These are phyloP conservation scores for Leucoma salicis DNA, from an alignment of 2,888 invertebrate genomes.

Conservation along the genomic window DNA sequence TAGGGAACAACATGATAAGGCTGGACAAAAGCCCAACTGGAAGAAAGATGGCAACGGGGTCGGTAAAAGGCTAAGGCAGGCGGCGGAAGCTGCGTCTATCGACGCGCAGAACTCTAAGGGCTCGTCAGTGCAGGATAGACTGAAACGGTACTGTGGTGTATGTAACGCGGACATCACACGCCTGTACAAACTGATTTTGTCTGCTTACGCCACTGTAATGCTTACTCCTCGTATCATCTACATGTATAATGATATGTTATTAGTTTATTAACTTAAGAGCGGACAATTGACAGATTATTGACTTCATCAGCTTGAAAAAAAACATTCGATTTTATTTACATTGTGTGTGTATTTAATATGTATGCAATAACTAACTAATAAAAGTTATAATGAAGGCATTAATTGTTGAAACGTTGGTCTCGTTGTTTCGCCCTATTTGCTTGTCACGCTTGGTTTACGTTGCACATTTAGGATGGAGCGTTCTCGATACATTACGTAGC, in stretches of 20 bases:
- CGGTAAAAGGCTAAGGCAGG: constrained; percentile 61
- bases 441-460: constrained; percentile 58
- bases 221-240: constrained; percentile 19
- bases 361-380: background rate
- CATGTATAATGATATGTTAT: background rate
- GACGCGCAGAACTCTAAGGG: constrained; percentile 46
- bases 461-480: constrained; percentile 40
- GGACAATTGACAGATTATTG: background rate
- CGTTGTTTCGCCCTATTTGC: constrained; percentile 66
- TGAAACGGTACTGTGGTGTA: constrained; percentile 65
- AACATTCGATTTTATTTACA: no score
- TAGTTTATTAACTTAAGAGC: background rate
- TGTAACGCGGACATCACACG: constrained; percentile 20
- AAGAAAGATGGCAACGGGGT: constrained; percentile 63
- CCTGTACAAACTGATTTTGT: constrained; percentile 13
- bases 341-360: background rate
- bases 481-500: constrained; percentile 41
- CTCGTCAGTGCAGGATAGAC: constrained; percentile 61
- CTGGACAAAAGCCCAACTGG: constrained; percentile 47
- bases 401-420: constrained; percentile 50
- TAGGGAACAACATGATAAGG: constrained; percentile 52
- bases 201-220: constrained; percentile 37
- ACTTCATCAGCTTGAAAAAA: background rate
- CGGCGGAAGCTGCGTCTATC: constrained; percentile 62
- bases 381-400: constrained; percentile 38